Evolutionary conservation across 2,888 invertebrate species (phyloP).

Genomic region (Keiferia lycopersicella): DNA sequence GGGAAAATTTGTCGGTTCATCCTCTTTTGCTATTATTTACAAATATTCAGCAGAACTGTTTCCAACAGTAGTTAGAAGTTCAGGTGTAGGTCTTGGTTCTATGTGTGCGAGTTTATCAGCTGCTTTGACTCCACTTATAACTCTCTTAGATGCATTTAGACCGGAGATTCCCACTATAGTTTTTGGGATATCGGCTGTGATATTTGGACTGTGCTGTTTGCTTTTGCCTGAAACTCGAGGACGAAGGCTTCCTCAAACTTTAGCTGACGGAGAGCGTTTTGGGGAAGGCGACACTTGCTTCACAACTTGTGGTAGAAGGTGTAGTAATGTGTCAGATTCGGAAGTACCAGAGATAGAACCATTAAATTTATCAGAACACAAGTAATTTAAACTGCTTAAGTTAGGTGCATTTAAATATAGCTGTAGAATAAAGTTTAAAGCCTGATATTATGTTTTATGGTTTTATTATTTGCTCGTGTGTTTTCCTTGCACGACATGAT

Average conservation of each 20-base stretch:
- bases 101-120: conserved; percentile 93
- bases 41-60: conserved; percentile 94
- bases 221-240: conserved; percentile 91
- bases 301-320: conserved; percentile 76
- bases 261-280: conserved; percentile 92
- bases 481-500: background rate
- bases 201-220: conserved; percentile 87
- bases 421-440: background rate
- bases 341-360: conserved; percentile 46
- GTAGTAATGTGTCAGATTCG: conserved; percentile 7
- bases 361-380: conserved; percentile 5
- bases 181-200: conserved; percentile 87
- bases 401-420: background rate
- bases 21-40: conserved; percentile 92
- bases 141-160: conserved; percentile 88
- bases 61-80: conserved; percentile 92
- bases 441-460: conserved; percentile 1
- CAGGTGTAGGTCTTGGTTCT: conserved; percentile 90
- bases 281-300: conserved; percentile 92
- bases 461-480: background rate
- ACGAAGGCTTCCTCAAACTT: conserved; percentile 89
- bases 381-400: background rate
- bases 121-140: conserved; percentile 89
- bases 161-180: conserved; percentile 89
- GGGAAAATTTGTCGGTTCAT: conserved; percentile 91